Conservation (phyloP, 2,113 vertebrate genomes). For the Tautogolabrus adspersus region DNA sequence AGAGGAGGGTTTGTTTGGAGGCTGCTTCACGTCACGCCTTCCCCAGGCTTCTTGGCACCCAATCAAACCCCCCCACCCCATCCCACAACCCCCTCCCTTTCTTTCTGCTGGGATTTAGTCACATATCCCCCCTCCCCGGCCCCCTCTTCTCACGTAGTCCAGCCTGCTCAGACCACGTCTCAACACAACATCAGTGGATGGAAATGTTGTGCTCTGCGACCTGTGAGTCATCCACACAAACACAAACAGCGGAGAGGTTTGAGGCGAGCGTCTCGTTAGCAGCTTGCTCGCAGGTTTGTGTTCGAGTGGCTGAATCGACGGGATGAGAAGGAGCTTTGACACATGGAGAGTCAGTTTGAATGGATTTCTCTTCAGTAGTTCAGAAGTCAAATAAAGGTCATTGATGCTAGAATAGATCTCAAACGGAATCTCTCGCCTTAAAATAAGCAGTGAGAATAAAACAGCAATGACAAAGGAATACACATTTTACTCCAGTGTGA, state of each 20-base stretch:
- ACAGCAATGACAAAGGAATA: too few species aligned
- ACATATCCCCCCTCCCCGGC: background rate
- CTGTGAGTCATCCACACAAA: slow-evolving; percentile 34
- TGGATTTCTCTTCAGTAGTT: background rate
- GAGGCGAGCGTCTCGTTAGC: background rate
- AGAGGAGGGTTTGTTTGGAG: slow-evolving; percentile 28
- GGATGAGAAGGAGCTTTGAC: background rate
- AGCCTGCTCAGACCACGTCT: background rate
- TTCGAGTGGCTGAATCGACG: background rate
- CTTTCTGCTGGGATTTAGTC: too few species aligned
- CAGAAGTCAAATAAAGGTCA: background rate
- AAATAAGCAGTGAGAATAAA: background rate
- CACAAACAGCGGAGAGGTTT: background rate
- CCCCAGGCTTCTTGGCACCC: slow-evolving; percentile 30
- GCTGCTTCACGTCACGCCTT: slow-evolving; percentile 30
- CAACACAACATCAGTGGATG: slow-evolving; percentile 15
- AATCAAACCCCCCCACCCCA: slow-evolving; percentile 16
- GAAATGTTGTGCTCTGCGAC: slow-evolving; percentile 9
- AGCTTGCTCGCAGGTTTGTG: background rate
- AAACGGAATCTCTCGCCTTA: too few species aligned
- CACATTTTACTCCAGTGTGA: too few species aligned
- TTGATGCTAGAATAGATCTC: background rate
- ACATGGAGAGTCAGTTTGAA: background rate
- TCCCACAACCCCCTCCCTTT: too few species aligned
- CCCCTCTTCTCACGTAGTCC: slow-evolving; percentile 22